Evolutionary conservation across 1,140 invertebrate species (phyloP).

Genomic region (Apis cerana): DNA sequence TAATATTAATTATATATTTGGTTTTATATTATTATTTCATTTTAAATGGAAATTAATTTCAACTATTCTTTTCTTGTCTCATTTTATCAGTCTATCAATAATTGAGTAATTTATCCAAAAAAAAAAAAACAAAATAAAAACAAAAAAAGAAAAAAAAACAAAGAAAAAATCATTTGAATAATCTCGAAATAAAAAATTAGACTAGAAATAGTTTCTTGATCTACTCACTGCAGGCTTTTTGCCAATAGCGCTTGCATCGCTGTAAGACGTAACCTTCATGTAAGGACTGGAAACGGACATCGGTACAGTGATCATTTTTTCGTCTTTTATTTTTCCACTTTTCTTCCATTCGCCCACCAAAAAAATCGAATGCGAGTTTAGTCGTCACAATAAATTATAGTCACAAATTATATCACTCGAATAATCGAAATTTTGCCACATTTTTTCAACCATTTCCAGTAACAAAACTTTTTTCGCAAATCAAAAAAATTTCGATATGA

Average conservation of each 20-base stretch:
- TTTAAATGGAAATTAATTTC: neutral
- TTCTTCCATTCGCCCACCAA: constrained; percentile 11
- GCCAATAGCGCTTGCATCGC: constrained; percentile 75
- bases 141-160: neutral
- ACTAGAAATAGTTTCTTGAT: constrained; percentile 34
- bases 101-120: neutral
- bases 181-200: constrained; percentile 15
- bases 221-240: constrained; percentile 73
- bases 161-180: neutral
- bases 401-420: neutral
- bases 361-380: neutral
- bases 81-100: too few species aligned
- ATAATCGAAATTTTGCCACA: neutral
- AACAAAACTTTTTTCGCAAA: neutral
- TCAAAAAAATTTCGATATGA: neutral
- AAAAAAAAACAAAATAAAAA: neutral
- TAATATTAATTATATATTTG: neutral
- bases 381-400: neutral
- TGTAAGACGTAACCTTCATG: constrained; percentile 74
- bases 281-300: constrained; percentile 77
- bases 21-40: neutral
- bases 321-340: constrained; percentile 13
- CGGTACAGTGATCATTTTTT: constrained; percentile 78
- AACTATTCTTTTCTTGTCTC: neutral
- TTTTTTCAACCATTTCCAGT: constrained; percentile 1